A percentile compares a stretch with the other conserved stretches of the same genome.
phyloP scores from a whole-genome alignment of 2,113 vertebrate genomes.

The Ahaetulla prasina region DNA sequence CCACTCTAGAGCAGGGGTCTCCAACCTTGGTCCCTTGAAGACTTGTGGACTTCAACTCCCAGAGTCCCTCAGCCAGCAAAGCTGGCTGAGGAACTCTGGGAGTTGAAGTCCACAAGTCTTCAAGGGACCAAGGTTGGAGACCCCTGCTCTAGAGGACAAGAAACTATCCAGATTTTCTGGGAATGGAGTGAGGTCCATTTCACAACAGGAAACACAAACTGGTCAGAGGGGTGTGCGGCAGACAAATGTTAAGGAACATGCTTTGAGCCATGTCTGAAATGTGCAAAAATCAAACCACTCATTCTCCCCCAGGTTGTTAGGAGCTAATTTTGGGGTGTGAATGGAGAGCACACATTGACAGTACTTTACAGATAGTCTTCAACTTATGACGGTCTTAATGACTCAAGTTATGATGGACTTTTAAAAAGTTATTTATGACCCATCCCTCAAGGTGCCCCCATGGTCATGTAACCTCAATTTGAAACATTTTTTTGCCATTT shows the following conservation, averaged over 20 bases:
- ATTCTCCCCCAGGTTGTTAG: neutral
- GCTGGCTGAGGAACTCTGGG: too few relatives aligned
- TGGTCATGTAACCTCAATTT: neutral
- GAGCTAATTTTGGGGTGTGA: neutral
- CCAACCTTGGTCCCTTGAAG: too few relatives aligned
- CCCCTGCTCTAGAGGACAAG: neutral
- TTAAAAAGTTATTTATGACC: neutral
- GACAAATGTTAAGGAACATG: neutral
- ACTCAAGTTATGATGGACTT: neutral
- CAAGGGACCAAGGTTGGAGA: too few relatives aligned
- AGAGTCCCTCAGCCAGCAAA: too few relatives aligned
- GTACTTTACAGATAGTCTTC: neutral
- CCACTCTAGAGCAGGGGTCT: neutral
- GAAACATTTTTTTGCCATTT: neutral
- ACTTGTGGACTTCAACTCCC: too few relatives aligned
- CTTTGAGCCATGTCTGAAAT: neutral
- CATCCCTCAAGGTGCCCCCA: neutral
- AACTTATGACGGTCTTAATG: too few relatives aligned
- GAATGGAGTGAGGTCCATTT: neutral
- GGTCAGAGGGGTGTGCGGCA: neutral
- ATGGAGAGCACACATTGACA: neutral
- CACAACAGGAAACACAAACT: neutral
- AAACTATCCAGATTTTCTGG: neutral
- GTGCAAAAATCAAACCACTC: neutral
- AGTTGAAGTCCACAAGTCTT: too few relatives aligned